Percentiles rank a stretch among this genome's conserved stretches.
Conservation (phyloP, 2,113 vertebrate species). For the Chinchilla lanigera region DNA sequence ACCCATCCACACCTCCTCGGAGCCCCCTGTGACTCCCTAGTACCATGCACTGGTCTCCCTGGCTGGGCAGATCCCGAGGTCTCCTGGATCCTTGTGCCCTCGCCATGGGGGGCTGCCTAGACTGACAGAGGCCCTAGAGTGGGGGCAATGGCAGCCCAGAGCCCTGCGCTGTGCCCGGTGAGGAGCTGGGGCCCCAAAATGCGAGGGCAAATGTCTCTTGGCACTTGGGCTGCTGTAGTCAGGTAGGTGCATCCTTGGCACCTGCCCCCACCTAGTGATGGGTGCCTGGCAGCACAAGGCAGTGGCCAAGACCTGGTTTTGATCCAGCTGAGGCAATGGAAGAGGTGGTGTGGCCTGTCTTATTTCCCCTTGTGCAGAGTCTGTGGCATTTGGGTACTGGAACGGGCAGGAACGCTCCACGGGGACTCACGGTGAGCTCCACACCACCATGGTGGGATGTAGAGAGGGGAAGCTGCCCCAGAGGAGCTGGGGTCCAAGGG, state of each 20-base stretch:
- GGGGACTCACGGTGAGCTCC: too few relatives aligned
- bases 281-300: neutral
- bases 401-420: neutral
- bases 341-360: neutral
- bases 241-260: neutral
- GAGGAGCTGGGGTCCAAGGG: rapidly evolving
- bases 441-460: rapidly evolving
- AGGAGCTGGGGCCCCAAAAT: too few relatives aligned
- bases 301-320: neutral
- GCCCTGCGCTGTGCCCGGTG: neutral
- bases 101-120: neutral
- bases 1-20: too few relatives aligned
- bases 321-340: neutral
- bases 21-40: neutral
- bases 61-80: neutral
- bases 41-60: neutral
- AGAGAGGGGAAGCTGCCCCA: too few relatives aligned
- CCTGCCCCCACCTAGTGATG: too few relatives aligned
- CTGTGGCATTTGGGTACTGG: neutral
- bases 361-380: neutral
- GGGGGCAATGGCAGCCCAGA: neutral
- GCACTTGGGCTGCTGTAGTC: neutral
- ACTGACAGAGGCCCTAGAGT: neutral
- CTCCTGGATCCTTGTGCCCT: neutral
- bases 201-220: neutral